Evolutionary conservation across 2,113 vertebrate genomes (phyloP).

Genomic region (Micronycteris hirsuta): DNA sequence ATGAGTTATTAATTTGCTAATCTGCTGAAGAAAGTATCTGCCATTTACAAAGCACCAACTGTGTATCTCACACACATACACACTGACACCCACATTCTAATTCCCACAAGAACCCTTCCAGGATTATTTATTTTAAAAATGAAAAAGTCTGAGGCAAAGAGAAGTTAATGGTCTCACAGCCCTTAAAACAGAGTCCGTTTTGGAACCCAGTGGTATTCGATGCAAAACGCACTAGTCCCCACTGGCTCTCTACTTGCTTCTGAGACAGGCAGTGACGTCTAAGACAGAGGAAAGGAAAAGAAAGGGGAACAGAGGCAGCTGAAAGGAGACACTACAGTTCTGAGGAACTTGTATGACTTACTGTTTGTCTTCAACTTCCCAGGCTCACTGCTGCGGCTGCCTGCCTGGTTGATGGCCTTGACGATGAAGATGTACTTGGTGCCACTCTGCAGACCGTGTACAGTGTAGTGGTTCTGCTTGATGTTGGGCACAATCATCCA

Average conservation of each 20-base stretch:
- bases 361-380: slow-evolving; percentile 98
- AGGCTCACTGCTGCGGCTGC: slow-evolving; percentile 94
- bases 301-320: neutral
- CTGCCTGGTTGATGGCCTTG: slow-evolving; percentile 98
- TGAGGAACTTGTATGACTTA: slow-evolving; percentile 74
- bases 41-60: neutral
- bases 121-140: neutral
- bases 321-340: accelerated
- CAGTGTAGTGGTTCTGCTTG: slow-evolving; percentile 99
- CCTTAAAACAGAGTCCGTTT: neutral
- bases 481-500: slow-evolving; percentile 99
- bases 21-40: neutral
- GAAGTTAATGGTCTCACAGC: neutral
- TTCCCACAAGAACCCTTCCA: neutral
- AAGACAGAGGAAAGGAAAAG: neutral
- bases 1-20: neutral
- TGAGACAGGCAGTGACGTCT: neutral
- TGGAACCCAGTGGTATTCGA: neutral
- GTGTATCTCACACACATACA: neutral
- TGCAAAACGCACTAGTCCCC: neutral
- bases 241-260: neutral
- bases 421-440: slow-evolving; percentile 98
- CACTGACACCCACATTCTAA: neutral
- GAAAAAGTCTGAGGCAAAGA: neutral
- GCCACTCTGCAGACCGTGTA: slow-evolving; percentile 96